Evolutionary conservation across 2,797 vertebrate species (phyloP), one percentile per base, ranked within the genome.

Genomic region (Toxotes lorentzi): DNA sequence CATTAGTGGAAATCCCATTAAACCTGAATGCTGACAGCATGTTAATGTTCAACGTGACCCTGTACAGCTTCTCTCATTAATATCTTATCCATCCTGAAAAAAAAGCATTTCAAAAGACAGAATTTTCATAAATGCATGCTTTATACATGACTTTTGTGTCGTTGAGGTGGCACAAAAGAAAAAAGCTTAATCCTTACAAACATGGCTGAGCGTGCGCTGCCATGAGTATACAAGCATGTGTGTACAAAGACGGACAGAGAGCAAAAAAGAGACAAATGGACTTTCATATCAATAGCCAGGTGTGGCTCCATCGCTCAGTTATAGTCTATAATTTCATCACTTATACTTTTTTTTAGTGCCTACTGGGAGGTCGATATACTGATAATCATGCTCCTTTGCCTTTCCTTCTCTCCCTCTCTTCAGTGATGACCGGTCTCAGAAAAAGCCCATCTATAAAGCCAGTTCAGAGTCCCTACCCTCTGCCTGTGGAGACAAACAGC

Each of bases 341-440:
- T 91, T 88, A 82, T 86, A 78, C 41, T 78, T 87, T 86, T 87
- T 86, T 82, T 41, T 66, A 70, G 63, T 54, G 75, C 60, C 68
- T 41, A 24, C 82, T 78, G 79, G 62, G 77, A 62, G 70, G 86
- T 91, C 81, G 50, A 88, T 91, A 79, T 41, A 68, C 76, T 75
- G 81, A 84, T 88, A 90, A 93, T 91, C 72, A 81, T 53, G 73
- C 75, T 77, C 72, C 73, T 90, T 74, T 78, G 67, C 90, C 81
- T 89, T 79, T 76, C 34, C 30, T 61, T 67, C 69, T 70, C 54
- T 73, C 59, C 35, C 45, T 82, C 84, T 89, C 73, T 53, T 23
- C 89, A 97, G 96, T 71, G 95, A 96, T 85, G 96, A 96, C 82
- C 92, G 62, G 11, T 96, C 94, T 66, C 95, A 95, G 94, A 96